Evolutionary conservation across 2,888 invertebrate species (phyloP).

Genomic region (Athetis lepigone): DNA sequence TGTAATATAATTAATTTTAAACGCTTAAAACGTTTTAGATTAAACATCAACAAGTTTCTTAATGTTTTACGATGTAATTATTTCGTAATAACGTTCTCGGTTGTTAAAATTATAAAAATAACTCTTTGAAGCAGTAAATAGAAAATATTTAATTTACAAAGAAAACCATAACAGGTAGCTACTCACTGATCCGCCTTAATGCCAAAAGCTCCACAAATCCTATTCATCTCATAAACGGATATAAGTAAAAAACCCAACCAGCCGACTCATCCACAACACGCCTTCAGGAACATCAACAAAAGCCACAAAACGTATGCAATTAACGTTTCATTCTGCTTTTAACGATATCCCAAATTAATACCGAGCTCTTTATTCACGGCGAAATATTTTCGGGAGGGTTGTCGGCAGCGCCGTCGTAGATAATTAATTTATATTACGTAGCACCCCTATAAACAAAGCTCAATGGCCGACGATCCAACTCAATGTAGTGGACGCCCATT

Average conservation of each 20-base stretch:
- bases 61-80: background rate
- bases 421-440: conserved; percentile 74
- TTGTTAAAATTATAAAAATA: background rate
- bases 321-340: conserved; percentile 60
- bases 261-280: background rate
- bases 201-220: background rate
- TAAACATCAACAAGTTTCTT: background rate
- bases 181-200: background rate
- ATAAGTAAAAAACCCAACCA: conserved; percentile 27
- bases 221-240: conserved; percentile 20
- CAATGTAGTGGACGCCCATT: conserved; percentile 43
- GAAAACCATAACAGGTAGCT: conserved; percentile 6
- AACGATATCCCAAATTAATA: conserved; percentile 65
- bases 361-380: conserved; percentile 55
- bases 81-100: background rate
- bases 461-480: conserved; percentile 53
- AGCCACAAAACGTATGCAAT: conserved; percentile 53
- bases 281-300: conserved; percentile 44
- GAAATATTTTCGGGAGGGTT: conserved; percentile 56
- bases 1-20: background rate
- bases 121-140: too few relatives aligned
- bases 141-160: background rate
- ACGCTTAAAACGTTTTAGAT: background rate
- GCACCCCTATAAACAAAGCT: conserved; percentile 69
- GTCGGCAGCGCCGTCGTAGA: conserved; percentile 53